Evolutionary conservation across 2,113 vertebrate genomes (phyloP), one percentile per base, ranked within the genome.

Genomic region (Platycercus adscitus): DNA sequence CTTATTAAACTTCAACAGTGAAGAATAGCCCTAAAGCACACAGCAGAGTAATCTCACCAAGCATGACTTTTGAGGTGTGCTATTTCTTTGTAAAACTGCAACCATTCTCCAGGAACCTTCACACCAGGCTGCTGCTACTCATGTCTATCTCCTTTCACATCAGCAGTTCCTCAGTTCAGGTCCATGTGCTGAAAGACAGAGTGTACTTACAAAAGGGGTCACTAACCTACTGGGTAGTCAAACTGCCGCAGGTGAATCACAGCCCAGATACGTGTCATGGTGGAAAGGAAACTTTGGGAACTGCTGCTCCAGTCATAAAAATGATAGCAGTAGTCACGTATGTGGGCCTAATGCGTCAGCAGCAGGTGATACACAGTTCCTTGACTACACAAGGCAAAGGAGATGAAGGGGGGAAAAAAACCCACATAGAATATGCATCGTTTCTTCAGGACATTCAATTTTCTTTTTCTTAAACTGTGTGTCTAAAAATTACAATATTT

Each of bases 191-290:
- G 11, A 68, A 53, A 71, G 41, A n/a, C 14, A 53, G 21, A n/a
- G 16, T 13, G 43, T 20, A 31, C 33, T 69, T 28, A 70, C 12
- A 72, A 72, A 61, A 3, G 12, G 44, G 44, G 39, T 52, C 90
- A 46, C 70, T 56, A 44, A 47, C 33, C 26, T 83, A 28, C 0
- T 0, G 10, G 66, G 31, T 25, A 60, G 64, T 64, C 1, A 1
- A 5, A 71, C 33, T 26, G 61, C 24, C 2, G 1, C 61, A 79
- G 23, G 44, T 64, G 41, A 82, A 80, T 52, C 28, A 4, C 66
- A 87, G 63, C 35, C 50, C 49, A 69, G 39, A 55, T 1, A 63
- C 0, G 2, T 12, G 11, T 7, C 33, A 19, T 5, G 44, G 79
- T 39, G 33, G 61, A 39, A 89, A 11, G 52, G 25, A 86, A 93